These are phyloP conservation scores for Procavia capensis DNA, from an alignment of 2,113 vertebrate genomes.

Conservation along the genomic window DNA sequence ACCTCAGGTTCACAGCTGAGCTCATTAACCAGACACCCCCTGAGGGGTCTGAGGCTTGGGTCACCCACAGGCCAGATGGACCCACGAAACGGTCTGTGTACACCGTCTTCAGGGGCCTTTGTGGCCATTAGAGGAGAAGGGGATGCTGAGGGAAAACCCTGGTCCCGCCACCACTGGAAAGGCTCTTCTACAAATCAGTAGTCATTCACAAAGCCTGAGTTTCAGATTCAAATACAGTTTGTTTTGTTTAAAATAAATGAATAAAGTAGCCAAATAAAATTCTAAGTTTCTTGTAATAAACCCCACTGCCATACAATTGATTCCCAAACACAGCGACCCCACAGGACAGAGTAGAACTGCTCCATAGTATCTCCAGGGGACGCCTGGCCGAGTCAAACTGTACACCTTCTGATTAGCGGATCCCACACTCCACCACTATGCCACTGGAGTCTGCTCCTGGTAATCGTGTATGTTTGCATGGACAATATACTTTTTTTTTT, in stretches of 20 bases:
- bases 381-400: no score
- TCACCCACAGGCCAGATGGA: no score
- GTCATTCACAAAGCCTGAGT: not conserved
- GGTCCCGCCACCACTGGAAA: not conserved
- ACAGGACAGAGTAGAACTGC: no score
- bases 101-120: not conserved
- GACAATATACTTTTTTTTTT: not conserved
- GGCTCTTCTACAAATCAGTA: not conserved
- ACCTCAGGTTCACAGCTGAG: not conserved
- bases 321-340: no score
- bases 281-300: conserved; percentile 18
- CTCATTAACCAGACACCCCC: not conserved
- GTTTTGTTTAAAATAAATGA: not conserved
- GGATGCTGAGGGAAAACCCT: not conserved
- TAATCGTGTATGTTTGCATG: not conserved
- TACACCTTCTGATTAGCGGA: no score
- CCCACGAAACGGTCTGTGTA: fast-evolving
- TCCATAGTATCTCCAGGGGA: no score
- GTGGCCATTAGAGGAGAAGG: not conserved
- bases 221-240: not conserved
- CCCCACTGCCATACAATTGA: no score
- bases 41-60: no score
- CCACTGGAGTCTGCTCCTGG: no score
- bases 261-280: conserved; percentile 1
- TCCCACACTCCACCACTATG: no score